These are phyloP conservation scores for Plecotus auritus DNA, from an alignment of 2,113 vertebrate species.

Conservation along the genomic window DNA sequence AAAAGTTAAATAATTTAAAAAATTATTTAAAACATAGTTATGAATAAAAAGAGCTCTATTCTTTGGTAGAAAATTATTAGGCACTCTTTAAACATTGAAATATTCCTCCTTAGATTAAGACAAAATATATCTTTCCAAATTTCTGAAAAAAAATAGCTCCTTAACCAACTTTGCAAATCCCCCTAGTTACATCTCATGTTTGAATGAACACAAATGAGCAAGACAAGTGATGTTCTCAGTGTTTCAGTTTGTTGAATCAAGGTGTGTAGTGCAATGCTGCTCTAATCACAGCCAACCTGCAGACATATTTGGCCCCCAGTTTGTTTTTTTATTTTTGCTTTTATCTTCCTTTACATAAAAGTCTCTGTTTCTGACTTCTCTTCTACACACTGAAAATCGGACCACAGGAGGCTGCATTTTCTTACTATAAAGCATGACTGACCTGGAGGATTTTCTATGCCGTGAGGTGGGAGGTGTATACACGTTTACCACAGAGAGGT, in stretches of 20 bases:
- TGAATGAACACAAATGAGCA: background rate
- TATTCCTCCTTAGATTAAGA: background rate
- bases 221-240: background rate
- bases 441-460: background rate
- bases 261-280: rapidly evolving
- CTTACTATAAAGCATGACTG: background rate
- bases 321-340: background rate
- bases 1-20: background rate
- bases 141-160: background rate
- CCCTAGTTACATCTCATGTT: background rate
- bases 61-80: background rate
- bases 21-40: background rate
- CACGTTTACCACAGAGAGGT: background rate
- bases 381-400: background rate
- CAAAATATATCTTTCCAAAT: background rate
- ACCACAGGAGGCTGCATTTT: background rate
- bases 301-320: background rate
- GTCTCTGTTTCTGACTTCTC: background rate
- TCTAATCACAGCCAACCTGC: background rate
- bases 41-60: background rate
- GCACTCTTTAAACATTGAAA: background rate
- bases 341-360: background rate
- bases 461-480: background rate
- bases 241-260: background rate
- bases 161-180: background rate